Evolutionary conservation across 2,888 invertebrate species (phyloP), one percentile per base, ranked within the genome.

Genomic region (Acleris sparsana): DNA sequence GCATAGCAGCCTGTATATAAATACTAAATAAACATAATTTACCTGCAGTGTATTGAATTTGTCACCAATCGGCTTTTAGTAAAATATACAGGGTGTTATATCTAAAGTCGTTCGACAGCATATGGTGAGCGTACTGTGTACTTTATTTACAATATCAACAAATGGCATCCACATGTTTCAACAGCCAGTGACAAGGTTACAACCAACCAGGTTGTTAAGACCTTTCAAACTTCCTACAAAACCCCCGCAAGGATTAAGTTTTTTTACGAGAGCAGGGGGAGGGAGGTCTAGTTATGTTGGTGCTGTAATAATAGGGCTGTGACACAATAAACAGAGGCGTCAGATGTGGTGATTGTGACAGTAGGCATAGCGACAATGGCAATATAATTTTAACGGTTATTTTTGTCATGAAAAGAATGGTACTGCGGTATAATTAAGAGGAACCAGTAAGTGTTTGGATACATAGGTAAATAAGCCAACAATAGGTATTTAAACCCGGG

Each of bases 141-240:
- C 56, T 44, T 56, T 56, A 57, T 57, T 57, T 57, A 57, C 57
- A 57, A 57, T 46, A 57, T 57, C 44, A 57, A 57, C 57, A 57
- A 57, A 46, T 57, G 57, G 22, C 46, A 44, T 44, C 22, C 57
- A 57, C 44, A 57, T 57, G 57, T 46, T 44, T 46, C 57, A 44
- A 57, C 57, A 57, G 57, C 57, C 57, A 57, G 57, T 57, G 57
- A 57, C 57, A 57, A 57, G 57, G 57, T 46, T 25, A 25, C 20
- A 17, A 46, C 25, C 25, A 25, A 46, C 57, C 46, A 57, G 25
- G 17, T 9, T 46, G 16, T 1, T 9, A 17, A 25, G 44, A 57
- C 25, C 57, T 46, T 43, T 25, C 9, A 5, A 25, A 46, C n/a
- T n/a, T 22, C 17, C 25, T 57, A 46, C 20, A 11, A 46, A 44